A percentile compares a stretch with the other conserved stretches of the same genome.
These are phyloP conservation scores for Synergus japonicus DNA, from an alignment of 2,888 invertebrate genomes.

Conservation along the genomic window DNA sequence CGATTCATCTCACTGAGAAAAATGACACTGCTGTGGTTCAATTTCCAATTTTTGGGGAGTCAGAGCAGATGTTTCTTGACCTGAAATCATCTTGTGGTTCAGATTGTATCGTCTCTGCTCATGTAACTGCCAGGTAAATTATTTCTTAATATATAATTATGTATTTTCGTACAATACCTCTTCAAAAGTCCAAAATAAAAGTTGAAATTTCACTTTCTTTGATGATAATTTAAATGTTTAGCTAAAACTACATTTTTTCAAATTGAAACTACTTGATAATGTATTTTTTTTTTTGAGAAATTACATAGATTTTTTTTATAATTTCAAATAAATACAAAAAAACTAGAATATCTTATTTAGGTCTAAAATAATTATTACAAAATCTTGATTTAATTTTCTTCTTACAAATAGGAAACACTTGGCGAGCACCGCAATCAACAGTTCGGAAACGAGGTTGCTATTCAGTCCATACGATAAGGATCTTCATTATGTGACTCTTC, in stretches of 20 bases:
- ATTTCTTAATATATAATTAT: background rate
- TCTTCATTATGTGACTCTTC: constrained; percentile 67
- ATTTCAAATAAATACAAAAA: too few species aligned
- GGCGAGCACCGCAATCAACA: constrained; percentile 59
- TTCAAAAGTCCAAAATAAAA: too few species aligned
- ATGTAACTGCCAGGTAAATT: constrained; percentile 62
- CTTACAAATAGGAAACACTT: constrained; percentile 53
- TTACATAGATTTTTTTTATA: too few species aligned
- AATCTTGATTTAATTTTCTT: too few species aligned
- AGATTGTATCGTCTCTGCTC: constrained; percentile 64
- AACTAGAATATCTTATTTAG: too few species aligned
- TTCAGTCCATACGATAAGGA: constrained; percentile 67
- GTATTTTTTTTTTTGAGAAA: too few species aligned
- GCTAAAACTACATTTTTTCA: too few species aligned
- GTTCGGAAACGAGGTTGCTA: constrained; percentile 56
- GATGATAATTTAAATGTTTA: too few species aligned
- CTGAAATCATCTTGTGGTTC: constrained; percentile 68
- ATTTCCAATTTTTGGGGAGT: constrained; percentile 63
- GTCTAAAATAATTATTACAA: too few species aligned
- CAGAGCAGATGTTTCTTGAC: constrained; percentile 56
- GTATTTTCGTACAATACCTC: background rate
- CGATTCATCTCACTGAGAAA: constrained; percentile 58
- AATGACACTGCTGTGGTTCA: constrained; percentile 65
- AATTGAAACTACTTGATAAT: too few species aligned
- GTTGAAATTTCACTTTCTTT: too few species aligned